These are phyloP conservation scores for Neoascia interrupta DNA, from an alignment of 2,888 invertebrate genomes.

Conservation along the genomic window DNA sequence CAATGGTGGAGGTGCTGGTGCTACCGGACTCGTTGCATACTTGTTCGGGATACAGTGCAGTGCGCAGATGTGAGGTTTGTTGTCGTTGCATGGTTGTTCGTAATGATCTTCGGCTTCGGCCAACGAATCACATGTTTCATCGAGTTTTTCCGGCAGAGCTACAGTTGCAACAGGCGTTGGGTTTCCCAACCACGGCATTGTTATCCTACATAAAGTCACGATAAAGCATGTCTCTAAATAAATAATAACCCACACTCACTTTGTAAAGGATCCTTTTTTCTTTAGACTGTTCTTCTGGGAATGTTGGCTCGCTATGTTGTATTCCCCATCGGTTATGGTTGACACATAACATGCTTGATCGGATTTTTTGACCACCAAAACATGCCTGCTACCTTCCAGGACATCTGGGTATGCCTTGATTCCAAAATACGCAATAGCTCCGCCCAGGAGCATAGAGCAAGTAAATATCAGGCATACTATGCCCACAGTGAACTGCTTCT, in stretches of 20 bases:
- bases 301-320: slow-evolving; percentile 43
- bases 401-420: slow-evolving; percentile 75
- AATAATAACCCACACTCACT: slow-evolving; percentile 37
- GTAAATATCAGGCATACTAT: slow-evolving; percentile 74
- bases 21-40: slow-evolving; percentile 70
- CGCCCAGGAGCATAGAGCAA: slow-evolving; percentile 73
- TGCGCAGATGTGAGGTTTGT: slow-evolving; percentile 49
- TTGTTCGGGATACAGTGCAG: slow-evolving; percentile 69
- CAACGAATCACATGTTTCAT: not conserved
- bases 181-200: too few species aligned
- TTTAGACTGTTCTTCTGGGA: slow-evolving; percentile 46
- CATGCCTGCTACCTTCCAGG: slow-evolving; percentile 75
- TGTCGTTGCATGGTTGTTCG: slow-evolving; percentile 56
- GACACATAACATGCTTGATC: slow-evolving; percentile 72
- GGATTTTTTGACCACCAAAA: slow-evolving; percentile 74
- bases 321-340: slow-evolving; percentile 73
- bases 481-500: slow-evolving; percentile 74
- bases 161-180: not conserved
- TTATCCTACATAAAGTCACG: not conserved
- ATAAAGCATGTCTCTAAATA: slow-evolving; percentile 2
- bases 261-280: slow-evolving; percentile 45
- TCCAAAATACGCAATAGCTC: slow-evolving; percentile 73
- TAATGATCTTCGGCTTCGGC: slow-evolving; percentile 42
- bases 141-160: too few species aligned
- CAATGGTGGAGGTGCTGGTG: slow-evolving; percentile 76